Evolutionary conservation across 2,113 vertebrate species (phyloP), one percentile per base, ranked within the genome.

Genomic region (Oncorhynchus kisutch): DNA sequence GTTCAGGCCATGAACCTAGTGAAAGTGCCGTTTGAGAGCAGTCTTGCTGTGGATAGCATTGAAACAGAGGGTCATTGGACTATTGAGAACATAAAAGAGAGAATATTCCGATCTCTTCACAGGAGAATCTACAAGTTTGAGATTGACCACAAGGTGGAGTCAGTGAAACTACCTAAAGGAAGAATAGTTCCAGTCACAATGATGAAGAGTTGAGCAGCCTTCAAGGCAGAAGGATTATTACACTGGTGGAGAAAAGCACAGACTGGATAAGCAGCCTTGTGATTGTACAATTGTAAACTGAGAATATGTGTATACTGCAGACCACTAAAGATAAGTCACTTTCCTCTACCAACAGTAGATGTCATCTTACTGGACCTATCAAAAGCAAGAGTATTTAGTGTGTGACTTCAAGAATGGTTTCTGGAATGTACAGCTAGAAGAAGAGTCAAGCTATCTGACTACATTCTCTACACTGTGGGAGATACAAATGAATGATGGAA

Each of bases 381-480:
- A 14, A 73, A 73, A 73, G 69, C 76, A 0, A 82, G 79, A 51
- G 79, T 85, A 1, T 72, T 84, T 31, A 11, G 70, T 78, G 5
- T 82, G 80, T 39, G 71, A 86, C 3, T 39, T 84, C 9, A 86
- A 74, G 16, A 64, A 67, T 1, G 82, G 81, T 65, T 86, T 82
- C 29, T 29, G 29, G 76, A 67, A 85, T 66, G 67, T 82, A 0
- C 45, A 81, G 51, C 51, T 82, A 1, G 75, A 83, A 3, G 70
- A 86, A 9, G 29, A 29, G 4, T 87, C 73, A 27, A 74, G 71
- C 14, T 78, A 20, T 22, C 20, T 68, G 11, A 78, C 64, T 12
- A 75, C 73, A 12, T 79, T 76, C 59, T 29, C 29, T 29, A 29
- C 29, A 29, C 29, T 29, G 29, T 29, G 29, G 29, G 29, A 29